Percentiles rank a stretch among this genome's conserved stretches.
Conservation (phyloP, 2,797 vertebrate species). For the Brotula barbata region DNA sequence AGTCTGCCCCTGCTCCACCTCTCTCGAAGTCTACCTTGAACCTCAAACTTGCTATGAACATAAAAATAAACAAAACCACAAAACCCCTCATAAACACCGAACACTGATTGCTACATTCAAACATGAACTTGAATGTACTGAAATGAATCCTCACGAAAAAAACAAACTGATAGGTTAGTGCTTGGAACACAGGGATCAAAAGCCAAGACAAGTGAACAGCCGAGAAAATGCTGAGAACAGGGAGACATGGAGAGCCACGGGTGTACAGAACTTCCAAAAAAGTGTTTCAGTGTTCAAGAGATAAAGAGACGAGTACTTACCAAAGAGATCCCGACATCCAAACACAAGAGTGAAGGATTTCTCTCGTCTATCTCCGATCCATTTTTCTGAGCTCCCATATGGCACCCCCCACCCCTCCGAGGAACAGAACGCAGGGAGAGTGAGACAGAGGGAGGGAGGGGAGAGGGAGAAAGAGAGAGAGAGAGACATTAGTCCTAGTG, state of each 20-base stretch:
- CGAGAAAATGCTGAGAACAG: slow-evolving; percentile 9
- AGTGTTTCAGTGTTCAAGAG: slow-evolving; percentile 17
- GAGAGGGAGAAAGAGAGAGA: slow-evolving; percentile 27
- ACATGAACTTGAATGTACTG: slow-evolving; percentile 38
- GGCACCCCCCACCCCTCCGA: slow-evolving; percentile 69
- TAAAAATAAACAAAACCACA: slow-evolving; percentile 83
- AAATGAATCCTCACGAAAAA: neutral
- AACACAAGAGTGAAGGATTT: slow-evolving; percentile 78
- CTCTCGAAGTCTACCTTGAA: slow-evolving; percentile 80
- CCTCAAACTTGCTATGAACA: slow-evolving; percentile 80
- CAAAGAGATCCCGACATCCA: slow-evolving; percentile 78
- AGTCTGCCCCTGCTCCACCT: slow-evolving; percentile 47
- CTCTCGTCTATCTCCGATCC: slow-evolving; percentile 78
- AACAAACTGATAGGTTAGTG: slow-evolving; percentile 8
- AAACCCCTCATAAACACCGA: slow-evolving; percentile 70
- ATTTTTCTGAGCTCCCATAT: slow-evolving; percentile 79
- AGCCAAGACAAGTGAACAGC: neutral
- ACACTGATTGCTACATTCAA: slow-evolving; percentile 73
- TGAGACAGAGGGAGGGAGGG: slow-evolving; percentile 48
- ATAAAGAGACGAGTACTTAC: slow-evolving; percentile 78
- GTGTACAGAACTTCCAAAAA: slow-evolving; percentile 37
- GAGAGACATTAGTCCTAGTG: slow-evolving; percentile 59
- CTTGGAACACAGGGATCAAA: slow-evolving; percentile 24
- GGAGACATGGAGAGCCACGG: neutral
- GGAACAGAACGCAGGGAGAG: slow-evolving; percentile 70